A percentile compares a stretch with the other conserved stretches of the same genome.
phyloP scores from a whole-genome alignment of 2,888 invertebrate genomes.

The Athripsodes cinereus region DNA sequence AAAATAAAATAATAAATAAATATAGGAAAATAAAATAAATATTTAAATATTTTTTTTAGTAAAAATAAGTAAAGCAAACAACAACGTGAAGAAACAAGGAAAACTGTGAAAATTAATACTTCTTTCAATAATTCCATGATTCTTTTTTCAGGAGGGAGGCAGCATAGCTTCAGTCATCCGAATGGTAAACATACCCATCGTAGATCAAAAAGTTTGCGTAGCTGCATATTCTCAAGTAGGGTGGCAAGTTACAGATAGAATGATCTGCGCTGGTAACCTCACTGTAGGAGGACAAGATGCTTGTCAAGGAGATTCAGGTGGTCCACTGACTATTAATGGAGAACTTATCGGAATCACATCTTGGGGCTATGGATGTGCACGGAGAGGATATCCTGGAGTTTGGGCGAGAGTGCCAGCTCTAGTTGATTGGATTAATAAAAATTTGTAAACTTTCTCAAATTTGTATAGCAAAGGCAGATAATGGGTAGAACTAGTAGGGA shows the following conservation, averaged over 20 bases:
- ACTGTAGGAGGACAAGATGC: constrained; percentile 40
- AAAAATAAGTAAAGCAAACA: too few relatives aligned
- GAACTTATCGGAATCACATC: constrained; percentile 51
- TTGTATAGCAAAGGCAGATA: not conserved
- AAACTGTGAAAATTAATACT: too few relatives aligned
- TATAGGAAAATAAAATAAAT: too few relatives aligned
- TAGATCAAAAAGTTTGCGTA: constrained; percentile 10
- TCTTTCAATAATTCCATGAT: too few relatives aligned
- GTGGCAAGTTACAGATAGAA: constrained; percentile 34
- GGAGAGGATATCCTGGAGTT: constrained; percentile 28
- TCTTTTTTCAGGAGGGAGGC: constrained; percentile 20
- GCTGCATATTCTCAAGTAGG: not conserved
- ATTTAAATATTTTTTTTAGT: too few relatives aligned
- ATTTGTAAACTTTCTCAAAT: not conserved
- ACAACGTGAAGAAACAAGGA: too few relatives aligned
- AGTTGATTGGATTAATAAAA: not conserved
- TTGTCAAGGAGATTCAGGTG: constrained; percentile 55
- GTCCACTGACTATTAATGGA: constrained; percentile 45
- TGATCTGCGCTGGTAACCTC: constrained; percentile 42
- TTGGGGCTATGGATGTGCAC: constrained; percentile 53
- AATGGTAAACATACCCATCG: constrained; percentile 14
- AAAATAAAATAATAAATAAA: too few relatives aligned
- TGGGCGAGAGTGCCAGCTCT: constrained; percentile 6
- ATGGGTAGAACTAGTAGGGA: too few relatives aligned
- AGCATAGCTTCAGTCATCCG: not conserved